These are phyloP conservation scores for Microcebus lehilahytsara DNA, from an alignment of 2,113 vertebrate genomes.

Conservation along the genomic window DNA sequence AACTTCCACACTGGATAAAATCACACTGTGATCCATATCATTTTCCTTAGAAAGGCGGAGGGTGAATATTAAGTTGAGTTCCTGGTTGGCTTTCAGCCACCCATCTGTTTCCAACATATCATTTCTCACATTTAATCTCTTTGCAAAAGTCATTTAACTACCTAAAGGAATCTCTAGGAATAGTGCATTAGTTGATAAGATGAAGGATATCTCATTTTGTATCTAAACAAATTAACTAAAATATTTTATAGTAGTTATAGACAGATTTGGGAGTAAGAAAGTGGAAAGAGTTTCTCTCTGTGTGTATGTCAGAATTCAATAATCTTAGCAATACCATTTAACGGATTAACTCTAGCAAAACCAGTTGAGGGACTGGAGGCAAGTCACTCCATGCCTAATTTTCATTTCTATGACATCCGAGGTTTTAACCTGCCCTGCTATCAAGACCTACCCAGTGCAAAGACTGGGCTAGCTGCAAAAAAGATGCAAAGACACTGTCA, in stretches of 20 bases:
- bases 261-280: neutral
- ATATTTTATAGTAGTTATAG: neutral
- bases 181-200: neutral
- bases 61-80: neutral
- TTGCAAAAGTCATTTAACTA: neutral
- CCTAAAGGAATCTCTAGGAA: neutral
- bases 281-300: neutral
- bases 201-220: neutral
- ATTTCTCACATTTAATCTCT: conserved; percentile 3
- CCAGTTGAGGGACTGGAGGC: neutral
- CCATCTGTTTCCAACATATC: neutral
- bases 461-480: neutral
- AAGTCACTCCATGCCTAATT: neutral
- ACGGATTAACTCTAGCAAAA: neutral
- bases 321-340: neutral
- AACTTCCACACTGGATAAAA: neutral
- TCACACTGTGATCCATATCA: neutral
- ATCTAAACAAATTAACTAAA: neutral
- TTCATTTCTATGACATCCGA: neutral
- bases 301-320: neutral
- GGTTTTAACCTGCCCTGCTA: neutral
- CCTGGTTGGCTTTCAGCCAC: neutral
- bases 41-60: neutral
- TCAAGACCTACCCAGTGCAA: neutral
- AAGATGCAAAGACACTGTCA: neutral